A percentile compares a stretch with the other conserved stretches of the same genome.
phyloP scores from a whole-genome alignment of 2,888 invertebrate species.

The Epinotia demarniana region DNA sequence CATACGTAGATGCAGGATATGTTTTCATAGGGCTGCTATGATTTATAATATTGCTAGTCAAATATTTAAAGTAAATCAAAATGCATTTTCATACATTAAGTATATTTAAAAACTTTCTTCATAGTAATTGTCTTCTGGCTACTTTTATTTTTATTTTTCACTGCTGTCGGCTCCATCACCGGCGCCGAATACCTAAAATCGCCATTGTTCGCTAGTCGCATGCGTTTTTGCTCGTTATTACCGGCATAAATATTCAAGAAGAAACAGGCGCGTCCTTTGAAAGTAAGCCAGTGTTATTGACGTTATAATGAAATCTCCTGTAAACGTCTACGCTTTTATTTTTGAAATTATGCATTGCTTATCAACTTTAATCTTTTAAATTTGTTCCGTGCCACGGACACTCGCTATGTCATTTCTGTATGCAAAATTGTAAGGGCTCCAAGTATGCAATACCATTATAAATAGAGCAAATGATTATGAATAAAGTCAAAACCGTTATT shows the following conservation, averaged over 20 bases:
- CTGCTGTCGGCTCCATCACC: constrained; percentile 10
- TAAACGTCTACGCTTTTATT: constrained; percentile 65
- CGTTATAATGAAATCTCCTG: constrained; percentile 66
- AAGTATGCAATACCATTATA: not conserved
- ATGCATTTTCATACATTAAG: not conserved
- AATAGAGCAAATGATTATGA: no score
- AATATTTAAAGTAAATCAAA: not conserved
- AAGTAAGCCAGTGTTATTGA: constrained; percentile 64
- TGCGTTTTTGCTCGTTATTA: constrained; percentile 65
- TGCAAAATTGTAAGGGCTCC: not conserved
- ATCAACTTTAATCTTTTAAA: not conserved
- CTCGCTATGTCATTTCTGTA: no score
- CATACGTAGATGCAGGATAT: no score
- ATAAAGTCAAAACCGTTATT: no score
- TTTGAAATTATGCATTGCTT: constrained; percentile 66
- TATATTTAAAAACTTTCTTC: not conserved
- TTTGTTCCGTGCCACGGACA: no score
- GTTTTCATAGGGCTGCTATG: not conserved
- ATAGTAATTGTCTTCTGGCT: constrained; percentile 12
- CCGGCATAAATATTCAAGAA: constrained; percentile 71
- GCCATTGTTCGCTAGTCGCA: constrained; percentile 62
- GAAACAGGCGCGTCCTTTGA: constrained; percentile 64
- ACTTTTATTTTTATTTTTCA: constrained; percentile 27
- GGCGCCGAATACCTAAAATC: constrained; percentile 50
- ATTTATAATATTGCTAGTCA: not conserved